Conservation (phyloP, 2,797 vertebrate genomes). For the Rhinogobio ventralis region DNA sequence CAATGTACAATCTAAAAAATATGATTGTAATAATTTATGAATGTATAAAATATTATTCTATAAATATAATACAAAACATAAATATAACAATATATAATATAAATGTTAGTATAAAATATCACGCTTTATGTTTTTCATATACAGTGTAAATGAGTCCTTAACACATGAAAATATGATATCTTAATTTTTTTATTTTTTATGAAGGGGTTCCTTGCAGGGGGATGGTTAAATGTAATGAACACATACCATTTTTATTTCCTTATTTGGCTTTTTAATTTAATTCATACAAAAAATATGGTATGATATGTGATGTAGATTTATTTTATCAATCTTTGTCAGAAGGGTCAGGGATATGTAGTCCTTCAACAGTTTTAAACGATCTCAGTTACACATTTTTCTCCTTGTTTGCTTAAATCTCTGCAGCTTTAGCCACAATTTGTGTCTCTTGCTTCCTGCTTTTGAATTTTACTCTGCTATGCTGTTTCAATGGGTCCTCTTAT, state of each 20-base stretch:
- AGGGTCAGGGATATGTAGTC: neutral
- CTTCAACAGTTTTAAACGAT: conserved; percentile 18
- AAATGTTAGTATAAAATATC: neutral
- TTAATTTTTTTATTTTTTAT: neutral
- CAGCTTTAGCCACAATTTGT: conserved; percentile 29
- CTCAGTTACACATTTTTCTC: conserved; percentile 4
- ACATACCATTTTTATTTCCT: neutral
- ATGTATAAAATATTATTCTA: neutral
- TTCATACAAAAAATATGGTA: neutral
- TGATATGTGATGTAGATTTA: conserved; percentile 9
- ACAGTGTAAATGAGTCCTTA: neutral
- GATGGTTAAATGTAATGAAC: neutral
- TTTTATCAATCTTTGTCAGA: neutral
- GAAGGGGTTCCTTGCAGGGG: neutral
- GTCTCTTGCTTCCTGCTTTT: conserved; percentile 17
- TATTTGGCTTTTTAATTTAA: conserved; percentile 8
- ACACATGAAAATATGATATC: neutral
- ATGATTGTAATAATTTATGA: neutral
- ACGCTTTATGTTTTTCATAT: neutral
- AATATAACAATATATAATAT: neutral
- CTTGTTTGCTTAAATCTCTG: conserved; percentile 8
- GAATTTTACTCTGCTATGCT: conserved; percentile 3
- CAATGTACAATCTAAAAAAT: neutral
- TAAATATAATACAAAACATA: neutral
- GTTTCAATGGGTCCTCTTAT: conserved; percentile 32